phyloP scores from a whole-genome alignment of 2,888 invertebrate species.

The Epistrophe grossulariae region DNA sequence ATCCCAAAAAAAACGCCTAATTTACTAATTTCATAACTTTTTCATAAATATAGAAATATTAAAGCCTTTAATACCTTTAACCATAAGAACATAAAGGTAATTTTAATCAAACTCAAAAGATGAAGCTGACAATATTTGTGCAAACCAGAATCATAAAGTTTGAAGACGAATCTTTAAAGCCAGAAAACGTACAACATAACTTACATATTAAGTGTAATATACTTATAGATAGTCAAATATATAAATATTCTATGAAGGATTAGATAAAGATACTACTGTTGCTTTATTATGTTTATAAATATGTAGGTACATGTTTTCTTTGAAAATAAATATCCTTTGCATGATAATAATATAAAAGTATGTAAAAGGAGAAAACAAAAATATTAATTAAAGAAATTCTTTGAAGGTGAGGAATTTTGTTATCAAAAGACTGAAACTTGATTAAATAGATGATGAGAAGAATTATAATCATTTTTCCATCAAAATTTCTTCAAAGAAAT shows the following conservation, averaged over 20 bases:
- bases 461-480: background rate
- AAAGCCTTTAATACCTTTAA: no score
- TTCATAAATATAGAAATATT: no score
- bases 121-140: background rate
- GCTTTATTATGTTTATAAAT: background rate
- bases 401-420: slow-evolving; percentile 23
- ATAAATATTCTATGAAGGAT: background rate
- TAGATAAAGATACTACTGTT: background rate
- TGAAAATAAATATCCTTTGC: background rate
- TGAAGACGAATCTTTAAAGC: background rate
- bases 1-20: no score
- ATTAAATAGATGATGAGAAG: slow-evolving; percentile 6
- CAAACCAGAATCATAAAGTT: background rate
- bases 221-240: background rate
- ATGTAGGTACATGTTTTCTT: background rate
- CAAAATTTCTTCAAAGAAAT: background rate
- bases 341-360: background rate
- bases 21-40: no score
- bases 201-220: background rate
- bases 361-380: background rate
- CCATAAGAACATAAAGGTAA: background rate
- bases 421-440: slow-evolving; percentile 51
- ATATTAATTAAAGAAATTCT: background rate
- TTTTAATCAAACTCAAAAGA: background rate
- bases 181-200: background rate